Evolutionary conservation across 2,113 vertebrate genomes (phyloP), one percentile per base, ranked within the genome.

Genomic region (Ciconia boyciana): DNA sequence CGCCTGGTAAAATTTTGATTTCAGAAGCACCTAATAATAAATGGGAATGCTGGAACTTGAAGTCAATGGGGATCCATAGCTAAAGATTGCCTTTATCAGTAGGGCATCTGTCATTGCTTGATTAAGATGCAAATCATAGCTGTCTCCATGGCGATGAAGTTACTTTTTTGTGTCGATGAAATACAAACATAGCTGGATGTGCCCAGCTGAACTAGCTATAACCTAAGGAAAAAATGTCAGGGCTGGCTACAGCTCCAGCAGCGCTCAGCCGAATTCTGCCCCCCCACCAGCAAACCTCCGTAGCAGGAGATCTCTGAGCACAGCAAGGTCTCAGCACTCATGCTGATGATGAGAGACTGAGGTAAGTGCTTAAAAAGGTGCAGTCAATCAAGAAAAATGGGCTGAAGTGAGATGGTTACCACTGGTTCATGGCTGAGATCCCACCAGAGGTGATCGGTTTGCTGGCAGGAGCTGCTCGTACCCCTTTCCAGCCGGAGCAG

Each of bases 61-160:
- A 93, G 51, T 19, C 34, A 18, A 28, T 86, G 46, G 82, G 55
- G 71, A 88, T 80, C 79, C 79, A 88, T 78, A 86, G 58, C 39
- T 80, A 54, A 77, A 74, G 68, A 86, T 78, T 86, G 64, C 62
- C 74, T 95, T 85, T 85, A 86, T 83, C 93, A 80, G 43, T n/a
- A 70, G 92, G 85, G 85, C 88, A 86, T 90, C 88, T 94, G 87
- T 90, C 85, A 87, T 25, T 87, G 62, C 87, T 89, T 96, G 95
- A 95, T 95, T 87, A 85, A 93, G 94, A 95, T 91, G 95, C 81
- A 94, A 95, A 97, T 89, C 77, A 83, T 87, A 10, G 1, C 66
- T 84, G 77, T 95, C 83, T 93, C 94, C 87, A 94, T 95, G 91
- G 93, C 3, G 16, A 94, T 43, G 11, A 61, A 92, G 62, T 74